Base-by-base conservation (phyloP, 2,113 vertebrate species). In the Heteronetta atricapilla region DNA sequence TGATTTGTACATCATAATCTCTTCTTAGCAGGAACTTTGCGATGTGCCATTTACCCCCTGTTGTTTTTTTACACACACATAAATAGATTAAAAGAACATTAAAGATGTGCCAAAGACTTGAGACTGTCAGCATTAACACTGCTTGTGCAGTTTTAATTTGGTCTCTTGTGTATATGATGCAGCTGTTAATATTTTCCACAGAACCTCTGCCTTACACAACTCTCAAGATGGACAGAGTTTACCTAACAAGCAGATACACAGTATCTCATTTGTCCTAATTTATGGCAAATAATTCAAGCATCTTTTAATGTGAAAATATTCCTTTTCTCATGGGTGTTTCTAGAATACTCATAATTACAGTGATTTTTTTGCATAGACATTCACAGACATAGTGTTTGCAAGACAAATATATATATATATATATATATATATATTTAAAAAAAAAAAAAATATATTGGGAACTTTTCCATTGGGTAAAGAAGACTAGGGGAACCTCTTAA, bases 41-140 rank as follows among this genome's bases (percentile, higher is more conserved):
- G 0, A 84, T 31, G 21, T 52, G 34, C 19, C 28, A 29, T 81
- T 70, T 42, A 55, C 50, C 6, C 10, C 48, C 13, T 0, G 0
- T 23, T 56, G 79, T 29, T 58, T 60, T 53, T 75, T 67, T 75
- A 50, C 17, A 77, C 26, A 36, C 33, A 72, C 7, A 72, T 34
- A 87, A 60, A 56, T 56, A 40, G 33, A 62, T 72, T 88, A 93
- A 77, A 92, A 80, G 34, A 77, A 58, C 40, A 77, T 73, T 88
- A 90, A 94, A 44, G 33, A 68, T 63, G 4, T 62, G 60, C 14
- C 60, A 62, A 88, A 70, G 20, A 80, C 31, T 62, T 59, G 44
- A 60, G 82, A 55, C 44, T 80, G 67, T 34, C 55, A 66, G n/a
- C 26, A 55, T 80, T 60, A 72, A 12, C 31, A 50, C 40, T 58